Evolutionary conservation across 2,888 invertebrate genomes (phyloP).

Genomic region (Eristalis intricaria): DNA sequence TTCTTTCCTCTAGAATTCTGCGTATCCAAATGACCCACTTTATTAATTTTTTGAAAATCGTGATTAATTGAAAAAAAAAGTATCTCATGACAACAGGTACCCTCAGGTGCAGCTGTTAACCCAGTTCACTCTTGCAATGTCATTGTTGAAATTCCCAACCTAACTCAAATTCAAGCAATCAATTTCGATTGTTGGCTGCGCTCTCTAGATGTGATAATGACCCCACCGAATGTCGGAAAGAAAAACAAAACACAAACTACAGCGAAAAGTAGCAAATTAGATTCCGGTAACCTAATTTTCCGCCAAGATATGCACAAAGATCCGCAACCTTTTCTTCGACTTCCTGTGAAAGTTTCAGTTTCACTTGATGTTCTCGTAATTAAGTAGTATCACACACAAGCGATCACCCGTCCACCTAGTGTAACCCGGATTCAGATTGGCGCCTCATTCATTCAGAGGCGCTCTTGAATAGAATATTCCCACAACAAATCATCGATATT

Average conservation of each 20-base stretch:
- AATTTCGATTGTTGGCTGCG: conserved; percentile 26
- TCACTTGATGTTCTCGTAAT: conserved; percentile 33
- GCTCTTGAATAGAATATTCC: neutral
- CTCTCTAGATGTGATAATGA: conserved; percentile 2
- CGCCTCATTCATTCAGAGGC: neutral
- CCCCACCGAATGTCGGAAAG: neutral
- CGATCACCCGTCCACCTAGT: conserved; percentile 13
- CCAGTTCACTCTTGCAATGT: neutral
- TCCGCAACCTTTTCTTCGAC: conserved; percentile 17
- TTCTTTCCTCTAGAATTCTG: too few species aligned
- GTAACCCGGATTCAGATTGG: neutral
- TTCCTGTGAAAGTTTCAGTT: conserved; percentile 62
- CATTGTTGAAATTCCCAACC: neutral
- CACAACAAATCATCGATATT: conserved; percentile 7
- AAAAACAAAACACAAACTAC: neutral
- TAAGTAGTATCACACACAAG: conserved; percentile 18
- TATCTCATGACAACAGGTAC: neutral
- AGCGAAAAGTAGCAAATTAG: neutral
- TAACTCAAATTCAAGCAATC: conserved; percentile 16
- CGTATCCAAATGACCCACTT: too few species aligned
- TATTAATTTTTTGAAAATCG: neutral
- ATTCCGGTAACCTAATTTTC: neutral
- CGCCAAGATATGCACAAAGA: neutral
- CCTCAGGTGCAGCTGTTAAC: neutral
- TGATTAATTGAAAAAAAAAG: neutral